These are phyloP conservation scores for Eristalis tenax DNA, from an alignment of 2,888 invertebrate species.

Conservation along the genomic window DNA sequence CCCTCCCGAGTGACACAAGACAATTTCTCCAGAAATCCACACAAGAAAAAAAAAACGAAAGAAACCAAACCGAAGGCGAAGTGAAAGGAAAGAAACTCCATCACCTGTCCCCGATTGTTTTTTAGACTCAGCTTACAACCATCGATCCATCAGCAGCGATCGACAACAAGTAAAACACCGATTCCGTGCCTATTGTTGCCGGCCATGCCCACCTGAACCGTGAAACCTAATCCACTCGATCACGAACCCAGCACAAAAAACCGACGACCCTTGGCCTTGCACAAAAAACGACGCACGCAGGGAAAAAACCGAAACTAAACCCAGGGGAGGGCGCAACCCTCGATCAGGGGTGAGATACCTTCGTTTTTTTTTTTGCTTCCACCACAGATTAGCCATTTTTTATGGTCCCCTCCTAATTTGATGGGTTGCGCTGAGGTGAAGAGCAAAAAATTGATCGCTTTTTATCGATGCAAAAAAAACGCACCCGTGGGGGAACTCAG, in stretches of 20 bases:
- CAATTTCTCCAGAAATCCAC: slow-evolving; percentile 25
- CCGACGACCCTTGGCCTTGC: slow-evolving; percentile 43
- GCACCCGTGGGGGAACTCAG: slow-evolving; percentile 22
- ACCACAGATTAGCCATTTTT: slow-evolving; percentile 70
- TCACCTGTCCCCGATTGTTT: slow-evolving; percentile 66
- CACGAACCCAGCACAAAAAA: slow-evolving; percentile 17
- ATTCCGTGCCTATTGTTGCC: slow-evolving; percentile 44
- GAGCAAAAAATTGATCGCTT: slow-evolving; percentile 30
- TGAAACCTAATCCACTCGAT: slow-evolving; percentile 64
- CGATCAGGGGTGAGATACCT: slow-evolving; percentile 24
- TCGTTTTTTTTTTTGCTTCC: background rate
- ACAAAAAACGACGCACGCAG: slow-evolving; percentile 24
- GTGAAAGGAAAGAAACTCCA: slow-evolving; percentile 30
- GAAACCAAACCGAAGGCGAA: background rate
- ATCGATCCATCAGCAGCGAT: slow-evolving; percentile 58
- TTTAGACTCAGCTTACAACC: slow-evolving; percentile 61
- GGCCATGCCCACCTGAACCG: slow-evolving; percentile 65
- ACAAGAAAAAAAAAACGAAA: background rate
- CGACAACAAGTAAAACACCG: slow-evolving; percentile 55
- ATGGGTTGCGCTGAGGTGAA: slow-evolving; percentile 14
- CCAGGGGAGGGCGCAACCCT: slow-evolving; percentile 33
- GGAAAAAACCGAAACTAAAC: slow-evolving; percentile 17
- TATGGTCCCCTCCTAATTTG: slow-evolving; percentile 13
- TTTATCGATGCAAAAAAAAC: slow-evolving; percentile 36
- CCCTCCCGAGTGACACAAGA: slow-evolving; percentile 52